Evolutionary conservation across 2,113 vertebrate species (phyloP), one percentile per base, ranked within the genome.

Genomic region (Corydoras maculifer): DNA sequence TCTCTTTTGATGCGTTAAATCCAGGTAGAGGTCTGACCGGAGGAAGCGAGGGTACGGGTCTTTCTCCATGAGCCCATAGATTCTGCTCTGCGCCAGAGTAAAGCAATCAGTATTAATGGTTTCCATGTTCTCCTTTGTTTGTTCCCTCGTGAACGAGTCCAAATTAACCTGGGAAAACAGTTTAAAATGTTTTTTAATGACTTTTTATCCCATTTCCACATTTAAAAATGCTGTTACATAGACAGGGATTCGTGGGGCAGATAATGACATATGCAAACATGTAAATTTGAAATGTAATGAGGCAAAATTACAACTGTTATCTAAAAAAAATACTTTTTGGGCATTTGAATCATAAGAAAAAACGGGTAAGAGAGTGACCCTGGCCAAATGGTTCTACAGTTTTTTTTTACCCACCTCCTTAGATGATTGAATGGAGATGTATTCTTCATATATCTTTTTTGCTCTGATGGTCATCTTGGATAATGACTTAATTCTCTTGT

Each of bases 31-130:
- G 75, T 88, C 90, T 0, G 96, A 97, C 78, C 87, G 92, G 12
- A 99, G 91, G 84, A 99, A 99, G 57, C 94, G 92, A 4, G 94
- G 94, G 68, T 98, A 98, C 0, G 94, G 93, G 87, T 99, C 96
- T 14, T 90, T 91, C 84, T 97, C 95, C 95, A 99, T 99, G 4
- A 98, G 90, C 54, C 91, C 85, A 0, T 92, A 96, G 75, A 97
- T 94, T 75, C 94, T 91, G 75, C 92, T 91, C 86, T 99, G 96
- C 0, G 94, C 96, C 12, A 90, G 84, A 72, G 94, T 92, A 0
- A 99, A 97, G 84, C 92, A 92, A 79, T 88, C 68, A 11, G 84
- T 78, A 0, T 88, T 85, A 31, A 89, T 85, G 2, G 86, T 87
- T 80, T 87, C 86, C 74, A 99, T 84, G 86, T 91, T 93, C 63